Evolutionary conservation across 2,113 vertebrate genomes (phyloP).

Genomic region (Platichthys flesus): DNA sequence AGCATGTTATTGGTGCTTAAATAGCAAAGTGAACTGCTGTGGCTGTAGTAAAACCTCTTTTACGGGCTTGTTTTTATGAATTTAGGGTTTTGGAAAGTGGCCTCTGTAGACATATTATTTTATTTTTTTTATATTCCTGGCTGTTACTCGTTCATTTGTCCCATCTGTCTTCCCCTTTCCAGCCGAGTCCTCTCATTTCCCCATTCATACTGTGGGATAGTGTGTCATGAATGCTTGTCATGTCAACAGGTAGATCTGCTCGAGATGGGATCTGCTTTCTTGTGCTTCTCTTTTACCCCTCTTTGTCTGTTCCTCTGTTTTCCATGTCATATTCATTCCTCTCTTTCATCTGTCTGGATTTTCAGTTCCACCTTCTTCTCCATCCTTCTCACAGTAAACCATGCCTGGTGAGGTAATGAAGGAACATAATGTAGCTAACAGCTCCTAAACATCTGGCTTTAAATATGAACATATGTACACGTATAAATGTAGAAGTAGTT

Average conservation of each 20-base stretch:
- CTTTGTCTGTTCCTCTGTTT: not conserved
- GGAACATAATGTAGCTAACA: conserved; percentile 36
- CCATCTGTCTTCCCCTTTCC: conserved; percentile 11
- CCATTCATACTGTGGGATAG: conserved; percentile 5
- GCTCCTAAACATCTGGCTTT: conserved; percentile 59
- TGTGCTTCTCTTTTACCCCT: not conserved
- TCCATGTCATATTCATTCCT: not conserved
- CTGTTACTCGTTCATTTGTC: not conserved
- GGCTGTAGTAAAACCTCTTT: conserved; percentile 27
- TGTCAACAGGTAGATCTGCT: conserved; percentile 1
- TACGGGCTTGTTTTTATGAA: conserved; percentile 42
- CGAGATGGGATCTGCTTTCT: not conserved
- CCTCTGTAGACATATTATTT: not conserved
- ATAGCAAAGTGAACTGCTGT: conserved; percentile 8
- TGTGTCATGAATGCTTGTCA: not conserved
- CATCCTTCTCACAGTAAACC: conserved; percentile 8
- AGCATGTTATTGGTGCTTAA: conserved; percentile 9
- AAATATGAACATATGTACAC: conserved; percentile 35
- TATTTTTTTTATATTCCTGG: not conserved
- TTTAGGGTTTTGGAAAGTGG: conserved; percentile 35
- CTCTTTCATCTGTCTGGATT: conserved; percentile 26
- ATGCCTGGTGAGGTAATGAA: conserved; percentile 52
- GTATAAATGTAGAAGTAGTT: conserved; percentile 30
- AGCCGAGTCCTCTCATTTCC: not conserved
- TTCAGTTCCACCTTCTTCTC: conserved; percentile 23